A percentile compares a stretch with the other conserved stretches of the same genome.
These are phyloP conservation scores for Daktulosphaira vitifoliae DNA, from an alignment of 1,140 invertebrate genomes.

Conservation along the genomic window DNA sequence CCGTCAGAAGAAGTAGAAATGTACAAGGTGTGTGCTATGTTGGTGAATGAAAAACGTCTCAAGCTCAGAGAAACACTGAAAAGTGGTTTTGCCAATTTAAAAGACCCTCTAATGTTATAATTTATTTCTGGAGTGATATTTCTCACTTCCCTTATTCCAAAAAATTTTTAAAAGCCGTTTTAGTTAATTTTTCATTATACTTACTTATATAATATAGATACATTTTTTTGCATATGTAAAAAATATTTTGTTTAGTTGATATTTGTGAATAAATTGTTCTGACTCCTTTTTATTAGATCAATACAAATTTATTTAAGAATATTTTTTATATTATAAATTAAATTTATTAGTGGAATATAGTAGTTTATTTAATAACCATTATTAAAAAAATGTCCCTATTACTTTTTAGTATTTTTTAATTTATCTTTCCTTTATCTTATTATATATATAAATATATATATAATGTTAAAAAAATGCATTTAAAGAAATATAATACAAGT, in stretches of 20 bases:
- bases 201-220: conserved; percentile 24
- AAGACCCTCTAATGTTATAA: conserved; percentile 23
- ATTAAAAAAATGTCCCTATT: conserved; percentile 11
- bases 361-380: conserved; percentile 27
- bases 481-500: too few relatives aligned
- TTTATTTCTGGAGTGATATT: conserved; percentile 10
- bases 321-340: conserved; percentile 33
- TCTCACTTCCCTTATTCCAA: conserved; percentile 32
- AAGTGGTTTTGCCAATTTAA: conserved; percentile 67
- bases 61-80: conserved; percentile 70
- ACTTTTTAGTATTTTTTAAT: not conserved
- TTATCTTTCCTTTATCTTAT: too few relatives aligned
- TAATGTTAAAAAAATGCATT: too few relatives aligned
- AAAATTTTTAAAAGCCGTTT: conserved; percentile 23
- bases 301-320: conserved; percentile 33
- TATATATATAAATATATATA: too few relatives aligned
- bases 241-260: conserved; percentile 16
- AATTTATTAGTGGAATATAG: conserved; percentile 30
- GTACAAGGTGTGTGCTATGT: conserved; percentile 64
- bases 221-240: conserved; percentile 26
- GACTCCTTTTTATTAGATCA: conserved; percentile 28
- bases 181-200: conserved; percentile 32
- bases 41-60: conserved; percentile 67
- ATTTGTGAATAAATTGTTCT: conserved; percentile 31
- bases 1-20: conserved; percentile 74